Evolutionary conservation across 1,140 invertebrate genomes (phyloP), one percentile per base, ranked within the genome.

Genomic region (Rhynchophorus ferrugineus): DNA sequence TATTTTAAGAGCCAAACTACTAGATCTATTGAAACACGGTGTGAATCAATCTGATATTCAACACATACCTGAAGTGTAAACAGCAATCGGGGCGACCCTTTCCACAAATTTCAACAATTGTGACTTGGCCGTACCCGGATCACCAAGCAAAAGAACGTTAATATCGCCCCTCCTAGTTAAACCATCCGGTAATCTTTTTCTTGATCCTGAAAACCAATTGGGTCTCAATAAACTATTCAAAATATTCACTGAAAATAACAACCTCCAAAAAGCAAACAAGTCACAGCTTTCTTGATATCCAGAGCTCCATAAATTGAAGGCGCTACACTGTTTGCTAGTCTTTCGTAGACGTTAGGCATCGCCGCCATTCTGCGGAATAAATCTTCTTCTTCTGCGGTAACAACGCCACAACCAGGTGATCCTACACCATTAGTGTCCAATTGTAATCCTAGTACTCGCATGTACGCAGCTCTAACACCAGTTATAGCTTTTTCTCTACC

Each of bases 111-210:
- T 99, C 0, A 99, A 73, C 21, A 99, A 70, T 68, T 99, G 97
- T 14, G 92, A 96, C 69, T 99, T 99, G 5, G 97, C 97, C 3
- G 97, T 99, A 65, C 97, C 96, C 19, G 97, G 97, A 77, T 99
- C 97, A 49, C 97, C 97, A 2, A 99, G 73, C 43, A 99, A 76
- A 2, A 99, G 71, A 3, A 99, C 77, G 70, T 99, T 99, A 44
- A 99, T 96, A 66, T 99, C 96, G 3, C 97, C 97, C 71, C 97
- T 79, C 20, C 95, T 78, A 2, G 86, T 92, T 36, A 99, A 71
- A 6, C 95, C 95, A 75, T 99, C 97, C 0, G 96, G 96, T 54
- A 99, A 73, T 46, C 87, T 82, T 69, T 93, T 93, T 9, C 89
- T 74, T 0, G 89, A 86, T 56, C 82, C 78, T 80, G 56, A 46